A percentile compares a stretch with the other conserved stretches of the same genome.
phyloP scores from a whole-genome alignment of 2,113 vertebrate genomes.

The Mugil cephalus region DNA sequence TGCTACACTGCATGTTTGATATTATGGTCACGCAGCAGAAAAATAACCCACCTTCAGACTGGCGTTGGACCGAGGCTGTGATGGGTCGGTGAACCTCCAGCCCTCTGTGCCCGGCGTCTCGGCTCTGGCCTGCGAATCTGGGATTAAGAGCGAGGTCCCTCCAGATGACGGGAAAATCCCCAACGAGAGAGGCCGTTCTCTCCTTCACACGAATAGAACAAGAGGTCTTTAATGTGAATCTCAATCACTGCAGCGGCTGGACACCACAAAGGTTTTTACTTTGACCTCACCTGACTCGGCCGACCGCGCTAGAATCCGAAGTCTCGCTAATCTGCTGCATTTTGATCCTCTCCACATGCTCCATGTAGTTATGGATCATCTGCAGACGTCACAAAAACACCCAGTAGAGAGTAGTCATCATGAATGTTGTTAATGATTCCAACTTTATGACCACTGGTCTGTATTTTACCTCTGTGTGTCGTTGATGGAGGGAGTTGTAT shows the following conservation, averaged over 20 bases:
- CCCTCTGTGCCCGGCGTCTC: constrained; percentile 88
- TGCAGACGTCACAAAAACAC: constrained; percentile 57
- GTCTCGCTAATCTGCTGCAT: constrained; percentile 89
- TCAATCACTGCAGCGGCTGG: no score
- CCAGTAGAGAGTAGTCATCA: not conserved
- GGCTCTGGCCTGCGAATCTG: constrained; percentile 87
- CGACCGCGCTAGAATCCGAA: constrained; percentile 64
- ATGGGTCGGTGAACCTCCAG: constrained; percentile 92
- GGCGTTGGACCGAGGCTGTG: constrained; percentile 91
- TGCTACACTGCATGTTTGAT: no score
- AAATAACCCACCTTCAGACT: constrained; percentile 90
- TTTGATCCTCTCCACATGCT: constrained; percentile 96
- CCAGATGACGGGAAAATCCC: constrained; percentile 90
- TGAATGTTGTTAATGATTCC: not conserved
- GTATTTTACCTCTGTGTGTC: constrained; percentile 92
- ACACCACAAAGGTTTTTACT: not conserved
- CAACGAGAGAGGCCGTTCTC: constrained; percentile 95
- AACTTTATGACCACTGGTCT: not conserved
- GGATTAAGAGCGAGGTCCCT: constrained; percentile 82
- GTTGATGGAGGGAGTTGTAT: constrained; percentile 94
- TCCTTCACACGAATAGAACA: constrained; percentile 77
- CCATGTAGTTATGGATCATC: constrained; percentile 99
- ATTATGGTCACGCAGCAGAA: no score
- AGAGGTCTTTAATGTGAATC: not conserved
- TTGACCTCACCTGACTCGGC: constrained; percentile 77